Conservation (phyloP, 2,888 invertebrate species). For the Macroteleia sp. region DNA sequence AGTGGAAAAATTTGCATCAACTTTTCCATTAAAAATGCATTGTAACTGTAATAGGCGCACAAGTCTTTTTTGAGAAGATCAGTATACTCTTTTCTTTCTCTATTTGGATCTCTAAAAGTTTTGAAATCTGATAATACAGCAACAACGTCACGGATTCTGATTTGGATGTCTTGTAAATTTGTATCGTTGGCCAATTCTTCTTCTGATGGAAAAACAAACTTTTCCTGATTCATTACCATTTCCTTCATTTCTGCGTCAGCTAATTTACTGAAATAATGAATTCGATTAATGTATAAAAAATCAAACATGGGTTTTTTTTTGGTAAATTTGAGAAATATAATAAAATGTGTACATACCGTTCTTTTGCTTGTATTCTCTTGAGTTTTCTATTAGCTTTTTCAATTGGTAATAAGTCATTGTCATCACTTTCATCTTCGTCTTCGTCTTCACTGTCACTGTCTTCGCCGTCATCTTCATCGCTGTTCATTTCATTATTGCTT, state of each 20-base stretch:
- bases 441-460: constrained; percentile 84
- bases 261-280: no score
- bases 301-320: no score
- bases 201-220: constrained; percentile 91
- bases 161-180: constrained; percentile 92
- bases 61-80: constrained; percentile 92
- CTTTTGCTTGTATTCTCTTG: constrained; percentile 88
- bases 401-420: constrained; percentile 91
- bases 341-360: constrained; percentile 83
- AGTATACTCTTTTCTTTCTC: constrained; percentile 88
- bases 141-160: constrained; percentile 94
- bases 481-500: constrained; percentile 73
- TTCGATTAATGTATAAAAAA: no score
- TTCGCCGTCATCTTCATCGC: constrained; percentile 1
- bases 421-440: constrained; percentile 68
- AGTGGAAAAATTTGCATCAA: constrained; percentile 95
- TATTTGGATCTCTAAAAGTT: constrained; percentile 87
- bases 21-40: constrained; percentile 96
- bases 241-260: constrained; percentile 93
- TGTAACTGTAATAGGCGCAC: constrained; percentile 98
- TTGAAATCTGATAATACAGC: constrained; percentile 92
- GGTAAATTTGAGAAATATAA: no score
- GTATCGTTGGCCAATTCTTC: constrained; percentile 89
- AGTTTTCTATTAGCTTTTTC: constrained; percentile 93
- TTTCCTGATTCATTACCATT: constrained; percentile 90